Percentiles rank a stretch among this genome's conserved stretches.
phyloP scores from a whole-genome alignment of 1,140 invertebrate genomes.

The Argopecten irradians region DNA sequence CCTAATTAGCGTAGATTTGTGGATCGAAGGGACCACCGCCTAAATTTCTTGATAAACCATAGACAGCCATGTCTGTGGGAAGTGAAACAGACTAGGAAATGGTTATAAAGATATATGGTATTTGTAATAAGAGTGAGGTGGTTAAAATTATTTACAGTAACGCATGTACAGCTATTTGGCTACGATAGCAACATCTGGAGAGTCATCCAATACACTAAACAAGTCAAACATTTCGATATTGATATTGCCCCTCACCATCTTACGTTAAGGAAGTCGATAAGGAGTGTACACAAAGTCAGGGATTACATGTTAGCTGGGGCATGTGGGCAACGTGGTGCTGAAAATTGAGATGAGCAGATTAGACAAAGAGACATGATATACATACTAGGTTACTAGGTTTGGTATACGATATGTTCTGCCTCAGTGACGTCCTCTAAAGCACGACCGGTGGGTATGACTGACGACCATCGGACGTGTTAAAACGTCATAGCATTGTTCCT shows the following conservation, averaged over 20 bases:
- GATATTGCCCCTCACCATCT: neutral
- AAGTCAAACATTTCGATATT: neutral
- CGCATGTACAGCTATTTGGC: neutral
- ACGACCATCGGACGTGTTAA: neutral
- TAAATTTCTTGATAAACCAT: neutral
- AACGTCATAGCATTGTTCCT: neutral
- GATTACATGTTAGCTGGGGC: neutral
- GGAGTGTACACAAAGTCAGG: constrained; percentile 6
- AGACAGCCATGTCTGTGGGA: neutral
- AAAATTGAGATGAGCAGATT: constrained; percentile 2
- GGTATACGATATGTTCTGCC: neutral
- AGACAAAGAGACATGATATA: constrained; percentile 15
- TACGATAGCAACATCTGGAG: neutral
- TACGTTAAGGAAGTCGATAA: neutral
- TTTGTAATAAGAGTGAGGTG: neutral
- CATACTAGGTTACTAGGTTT: neutral
- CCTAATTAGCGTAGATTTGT: too few species aligned
- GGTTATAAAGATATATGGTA: neutral
- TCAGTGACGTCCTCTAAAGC: neutral
- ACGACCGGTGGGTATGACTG: neutral
- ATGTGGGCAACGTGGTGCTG: neutral
- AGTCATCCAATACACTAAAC: constrained; percentile 15
- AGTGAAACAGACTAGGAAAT: neutral
- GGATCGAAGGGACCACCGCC: too few species aligned
- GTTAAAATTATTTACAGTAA: constrained; percentile 6